phyloP scores from a whole-genome alignment of 2,113 vertebrate genomes.

The Apus apus region DNA sequence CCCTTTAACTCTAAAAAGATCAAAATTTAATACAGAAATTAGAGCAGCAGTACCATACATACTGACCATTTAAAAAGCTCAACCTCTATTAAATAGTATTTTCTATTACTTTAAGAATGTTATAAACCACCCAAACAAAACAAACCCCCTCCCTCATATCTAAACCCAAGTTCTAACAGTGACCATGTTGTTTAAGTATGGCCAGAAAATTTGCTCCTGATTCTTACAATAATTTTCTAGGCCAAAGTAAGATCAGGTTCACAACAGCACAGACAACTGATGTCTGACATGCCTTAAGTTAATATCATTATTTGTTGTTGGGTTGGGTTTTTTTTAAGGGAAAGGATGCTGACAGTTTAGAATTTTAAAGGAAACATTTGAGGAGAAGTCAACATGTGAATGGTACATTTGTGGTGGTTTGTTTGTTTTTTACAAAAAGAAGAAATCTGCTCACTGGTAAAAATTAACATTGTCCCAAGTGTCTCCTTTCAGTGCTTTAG shows the following conservation, averaged over 20 bases:
- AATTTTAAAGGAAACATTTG: background rate
- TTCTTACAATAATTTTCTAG: conserved; percentile 42
- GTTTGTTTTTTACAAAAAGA: background rate
- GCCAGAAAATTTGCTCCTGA: conserved; percentile 15
- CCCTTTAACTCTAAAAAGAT: background rate
- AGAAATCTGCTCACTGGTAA: background rate
- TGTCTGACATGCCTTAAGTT: background rate
- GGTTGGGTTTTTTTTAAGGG: background rate
- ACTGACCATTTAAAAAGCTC: background rate
- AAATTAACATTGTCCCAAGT: background rate
- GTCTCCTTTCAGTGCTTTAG: background rate
- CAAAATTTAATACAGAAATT: background rate
- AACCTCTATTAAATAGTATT: background rate
- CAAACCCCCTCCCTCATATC: background rate
- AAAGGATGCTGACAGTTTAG: background rate
- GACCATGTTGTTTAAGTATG: background rate
- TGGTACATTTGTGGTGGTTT: background rate
- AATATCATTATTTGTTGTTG: background rate
- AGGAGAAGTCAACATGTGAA: background rate
- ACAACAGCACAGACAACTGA: background rate
- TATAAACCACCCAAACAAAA: background rate
- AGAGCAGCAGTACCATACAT: rapidly evolving
- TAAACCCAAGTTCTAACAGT: background rate
- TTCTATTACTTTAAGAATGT: background rate
- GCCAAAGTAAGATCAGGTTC: conserved; percentile 50